Conservation (phyloP, 2,888 invertebrate species). For the Limnephilus lunatus region DNA sequence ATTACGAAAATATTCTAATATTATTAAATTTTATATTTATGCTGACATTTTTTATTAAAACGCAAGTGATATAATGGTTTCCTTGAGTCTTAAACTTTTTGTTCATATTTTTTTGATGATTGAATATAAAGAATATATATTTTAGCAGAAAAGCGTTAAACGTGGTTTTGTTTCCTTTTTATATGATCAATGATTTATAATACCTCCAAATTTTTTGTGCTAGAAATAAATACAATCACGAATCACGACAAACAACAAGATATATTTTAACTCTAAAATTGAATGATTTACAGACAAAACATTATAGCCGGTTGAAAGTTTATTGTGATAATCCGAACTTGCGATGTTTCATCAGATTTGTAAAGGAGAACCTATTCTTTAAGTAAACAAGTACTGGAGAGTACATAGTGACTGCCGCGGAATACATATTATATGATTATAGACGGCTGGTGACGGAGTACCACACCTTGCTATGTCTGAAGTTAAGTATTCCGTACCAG, state of each 20-base stretch:
- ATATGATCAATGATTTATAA: background rate
- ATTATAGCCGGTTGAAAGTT: background rate
- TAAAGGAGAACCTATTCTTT: background rate
- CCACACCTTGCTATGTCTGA: constrained; percentile 14
- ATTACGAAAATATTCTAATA: background rate
- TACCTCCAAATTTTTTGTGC: background rate
- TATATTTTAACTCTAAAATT: background rate
- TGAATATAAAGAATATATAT: background rate
- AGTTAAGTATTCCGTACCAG: background rate
- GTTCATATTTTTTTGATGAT: background rate
- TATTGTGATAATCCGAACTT: background rate
- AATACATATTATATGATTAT: constrained; percentile 11
- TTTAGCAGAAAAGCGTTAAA: background rate
- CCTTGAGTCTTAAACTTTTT: background rate
- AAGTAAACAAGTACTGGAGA: background rate
- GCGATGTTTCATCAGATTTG: background rate
- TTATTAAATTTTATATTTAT: background rate
- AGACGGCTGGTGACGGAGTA: background rate
- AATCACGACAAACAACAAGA: background rate
- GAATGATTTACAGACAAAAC: background rate
- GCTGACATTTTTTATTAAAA: background rate
- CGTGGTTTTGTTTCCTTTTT: background rate
- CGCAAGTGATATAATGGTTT: background rate
- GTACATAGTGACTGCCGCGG: background rate
- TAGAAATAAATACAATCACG: background rate